phyloP scores from a whole-genome alignment of 92 coral and sea anemone species.

The Palythoa caribaeorum region DNA sequence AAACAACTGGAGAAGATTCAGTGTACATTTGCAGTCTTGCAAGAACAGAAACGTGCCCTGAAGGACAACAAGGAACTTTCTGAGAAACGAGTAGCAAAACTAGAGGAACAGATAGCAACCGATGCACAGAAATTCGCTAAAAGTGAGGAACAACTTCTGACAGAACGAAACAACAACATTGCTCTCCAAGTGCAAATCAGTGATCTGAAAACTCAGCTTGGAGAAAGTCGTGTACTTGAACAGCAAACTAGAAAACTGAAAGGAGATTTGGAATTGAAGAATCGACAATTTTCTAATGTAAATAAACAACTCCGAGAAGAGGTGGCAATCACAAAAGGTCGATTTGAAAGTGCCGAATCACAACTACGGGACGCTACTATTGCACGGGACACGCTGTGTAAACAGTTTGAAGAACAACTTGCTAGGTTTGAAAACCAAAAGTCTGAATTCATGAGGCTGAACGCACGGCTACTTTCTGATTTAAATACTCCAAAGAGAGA shows the following conservation, averaged over 20 bases:
- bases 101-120: not conserved
- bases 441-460: not conserved
- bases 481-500: not conserved
- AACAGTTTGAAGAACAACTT: not conserved
- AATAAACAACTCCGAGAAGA: not conserved
- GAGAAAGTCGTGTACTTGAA: not conserved
- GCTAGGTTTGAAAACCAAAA: not conserved
- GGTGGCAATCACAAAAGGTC: not conserved
- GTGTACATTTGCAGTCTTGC: not conserved
- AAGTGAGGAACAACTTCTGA: not conserved
- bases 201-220: not conserved
- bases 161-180: not conserved
- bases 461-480: not conserved
- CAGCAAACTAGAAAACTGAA: not conserved
- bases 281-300: not conserved
- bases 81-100: not conserved
- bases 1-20: constrained; percentile 28
- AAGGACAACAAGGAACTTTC: not conserved
- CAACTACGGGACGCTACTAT: not conserved
- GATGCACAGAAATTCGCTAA: not conserved
- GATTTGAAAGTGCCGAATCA: not conserved
- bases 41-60: not conserved
- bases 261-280: not conserved
- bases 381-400: not conserved
- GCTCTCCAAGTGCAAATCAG: not conserved